Evolutionary conservation across 2,797 vertebrate genomes (phyloP), one percentile per base, ranked within the genome.

Genomic region (Sarcoramphus papa): DNA sequence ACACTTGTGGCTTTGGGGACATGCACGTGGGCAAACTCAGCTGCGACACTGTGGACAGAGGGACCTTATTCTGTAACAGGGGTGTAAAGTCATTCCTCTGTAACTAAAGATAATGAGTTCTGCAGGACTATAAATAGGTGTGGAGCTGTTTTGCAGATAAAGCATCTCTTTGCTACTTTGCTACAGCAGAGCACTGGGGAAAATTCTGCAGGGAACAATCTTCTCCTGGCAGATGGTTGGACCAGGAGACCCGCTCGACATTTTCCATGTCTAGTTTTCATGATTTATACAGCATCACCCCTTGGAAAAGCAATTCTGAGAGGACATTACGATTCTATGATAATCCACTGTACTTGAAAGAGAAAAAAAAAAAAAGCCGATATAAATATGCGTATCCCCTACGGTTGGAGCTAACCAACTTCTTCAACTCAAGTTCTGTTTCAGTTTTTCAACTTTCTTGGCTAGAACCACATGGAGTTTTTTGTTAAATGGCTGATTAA

Each of bases 191-290:
- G 45, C 77, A 78, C 35, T 43, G 74, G 82, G 82, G 73, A 45
- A 95, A 91, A 95, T 81, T 95, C 94, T 88, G 62, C 89, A 90
- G 95, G 94, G 94, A 95, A 81, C 92, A 94, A 95, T 97, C 85
- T 94, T 74, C 80, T 93, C 31, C 45, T 85, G 89, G 89, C 91
- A 65, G 82, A 94, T 67, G 79, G 91, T 40, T 90, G 91, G 93
- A 91, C 75, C 79, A 94, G 69, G 81, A 95, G 79, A 93, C 76
- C 82, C 67, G 77, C 75, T 91, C 2, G 9, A 91, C 78, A 88
- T 91, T 94, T 96, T 72, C 79, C 62, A 51, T 56, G 91, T 93
- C 92, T 97, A 94, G 53, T 93, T 97, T 93, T 78, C 69, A 76
- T 92, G 91, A 97, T 96, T 96, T 93, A 95, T 90, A 86, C 9